Percentiles rank a stretch among this genome's conserved stretches.
These are phyloP conservation scores for Pyrochroa serraticornis DNA, from an alignment of 2,888 invertebrate genomes.

Conservation along the genomic window DNA sequence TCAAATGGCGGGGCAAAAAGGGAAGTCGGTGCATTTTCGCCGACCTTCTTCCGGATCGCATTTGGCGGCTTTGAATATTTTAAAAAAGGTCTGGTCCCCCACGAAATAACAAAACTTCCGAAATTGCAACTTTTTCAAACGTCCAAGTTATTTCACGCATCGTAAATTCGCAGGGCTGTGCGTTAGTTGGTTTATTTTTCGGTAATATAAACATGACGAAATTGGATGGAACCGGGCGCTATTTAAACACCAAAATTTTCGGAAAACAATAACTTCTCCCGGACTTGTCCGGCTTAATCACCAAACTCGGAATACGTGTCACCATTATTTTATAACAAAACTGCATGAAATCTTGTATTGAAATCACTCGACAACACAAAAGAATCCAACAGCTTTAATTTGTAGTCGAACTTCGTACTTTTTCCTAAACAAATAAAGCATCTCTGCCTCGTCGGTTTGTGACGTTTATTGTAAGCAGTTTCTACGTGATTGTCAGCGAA, in stretches of 20 bases:
- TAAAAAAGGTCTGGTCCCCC: conserved; percentile 35
- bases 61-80: conserved; percentile 40
- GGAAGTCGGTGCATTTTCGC: conserved; percentile 22
- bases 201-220: no score
- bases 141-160: conserved; percentile 28
- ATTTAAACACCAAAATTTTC: no score
- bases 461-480: conserved; percentile 37
- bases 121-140: conserved; percentile 26
- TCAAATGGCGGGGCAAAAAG: conserved; percentile 28
- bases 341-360: conserved; percentile 1
- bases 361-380: conserved; percentile 12
- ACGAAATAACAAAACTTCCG: conserved; percentile 26
- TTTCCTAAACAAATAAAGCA: conserved; percentile 31
- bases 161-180: conserved; percentile 25
- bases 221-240: no score
- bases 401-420: conserved; percentile 26
- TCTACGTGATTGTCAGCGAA: conserved; percentile 36
- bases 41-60: conserved; percentile 30
- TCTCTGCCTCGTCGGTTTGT: conserved; percentile 30
- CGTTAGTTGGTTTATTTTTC: conserved; percentile 24
- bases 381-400: conserved; percentile 22
- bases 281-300: background rate
- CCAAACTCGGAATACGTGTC: background rate
- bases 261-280: no score
- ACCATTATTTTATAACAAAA: conserved; percentile 8